Evolutionary conservation across 2,113 vertebrate genomes (phyloP).

Genomic region (Hippocampus comes): DNA sequence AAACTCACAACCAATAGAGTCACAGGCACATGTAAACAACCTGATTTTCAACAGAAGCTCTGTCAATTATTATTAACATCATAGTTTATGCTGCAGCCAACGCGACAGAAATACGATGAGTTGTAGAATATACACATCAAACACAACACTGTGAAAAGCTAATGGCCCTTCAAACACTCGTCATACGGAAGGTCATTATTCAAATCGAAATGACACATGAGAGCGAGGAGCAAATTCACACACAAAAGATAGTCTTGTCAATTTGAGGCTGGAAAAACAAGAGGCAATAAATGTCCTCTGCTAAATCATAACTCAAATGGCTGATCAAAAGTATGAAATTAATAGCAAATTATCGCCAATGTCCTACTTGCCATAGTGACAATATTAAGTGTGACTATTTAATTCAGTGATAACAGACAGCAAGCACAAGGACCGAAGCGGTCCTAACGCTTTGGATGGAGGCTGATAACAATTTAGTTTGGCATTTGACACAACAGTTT

Average conservation of each 20-base stretch:
- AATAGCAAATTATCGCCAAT: background rate
- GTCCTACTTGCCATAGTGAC: background rate
- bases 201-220: background rate
- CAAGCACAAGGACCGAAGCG: background rate
- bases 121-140: background rate
- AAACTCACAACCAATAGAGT: constrained; percentile 4
- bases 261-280: constrained; percentile 35
- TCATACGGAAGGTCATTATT: constrained; percentile 24
- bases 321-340: background rate
- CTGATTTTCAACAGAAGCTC: constrained; percentile 2
- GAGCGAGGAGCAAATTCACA: background rate
- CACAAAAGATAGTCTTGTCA: constrained; percentile 1
- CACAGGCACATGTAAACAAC: constrained; percentile 9
- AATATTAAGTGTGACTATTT: background rate
- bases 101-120: background rate
- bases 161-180: constrained; percentile 30
- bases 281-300: constrained; percentile 10
- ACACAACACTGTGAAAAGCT: constrained; percentile 16
- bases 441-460: constrained; percentile 33
- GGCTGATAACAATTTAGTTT: background rate
- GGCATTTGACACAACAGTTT: constrained; percentile 16
- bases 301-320: background rate
- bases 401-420: constrained; percentile 8
- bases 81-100: background rate
- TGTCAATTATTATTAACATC: background rate